phyloP scores from a whole-genome alignment of 1,140 invertebrate species.

The Calephelis virginiensis region DNA sequence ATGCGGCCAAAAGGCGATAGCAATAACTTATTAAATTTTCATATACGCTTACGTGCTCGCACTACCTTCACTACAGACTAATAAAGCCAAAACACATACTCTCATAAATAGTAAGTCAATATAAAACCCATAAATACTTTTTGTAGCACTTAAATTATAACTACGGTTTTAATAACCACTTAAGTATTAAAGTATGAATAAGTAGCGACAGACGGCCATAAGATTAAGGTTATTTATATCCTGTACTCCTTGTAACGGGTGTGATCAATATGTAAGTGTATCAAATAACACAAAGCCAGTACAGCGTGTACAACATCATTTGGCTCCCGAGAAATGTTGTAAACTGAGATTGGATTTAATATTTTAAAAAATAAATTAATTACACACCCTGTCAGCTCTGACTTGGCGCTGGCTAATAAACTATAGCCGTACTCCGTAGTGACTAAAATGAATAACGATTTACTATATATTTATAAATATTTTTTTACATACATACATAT shows the following conservation, averaged over 20 bases:
- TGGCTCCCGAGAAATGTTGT: slow-evolving; percentile 9
- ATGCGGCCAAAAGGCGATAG: too few species aligned
- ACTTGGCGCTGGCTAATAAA: too few species aligned
- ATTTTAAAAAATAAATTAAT: background rate
- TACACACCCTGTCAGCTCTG: too few species aligned
- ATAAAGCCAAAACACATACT: background rate
- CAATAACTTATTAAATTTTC: too few species aligned
- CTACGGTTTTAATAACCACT: slow-evolving; percentile 5
- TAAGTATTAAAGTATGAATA: slow-evolving; percentile 6
- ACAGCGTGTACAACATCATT: slow-evolving; percentile 1
- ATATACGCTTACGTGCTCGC: too few species aligned
- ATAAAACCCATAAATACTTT: background rate
- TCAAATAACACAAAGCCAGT: background rate
- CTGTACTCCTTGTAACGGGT: background rate
- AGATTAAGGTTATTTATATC: slow-evolving; percentile 15
- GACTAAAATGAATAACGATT: too few species aligned
- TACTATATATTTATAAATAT: too few species aligned
- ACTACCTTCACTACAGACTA: background rate
- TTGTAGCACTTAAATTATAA: slow-evolving; percentile 3
- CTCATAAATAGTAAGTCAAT: slow-evolving; percentile 2
- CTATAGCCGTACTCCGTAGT: too few species aligned
- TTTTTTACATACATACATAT: too few species aligned
- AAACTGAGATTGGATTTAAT: slow-evolving; percentile 1
- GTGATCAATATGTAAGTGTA: slow-evolving; percentile 10
- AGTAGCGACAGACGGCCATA: slow-evolving; percentile 11